A percentile compares a stretch with the other conserved stretches of the same genome.
Evolutionary conservation across 2,113 vertebrate species (phyloP).

Genomic region (Odocoileus virginianus): DNA sequence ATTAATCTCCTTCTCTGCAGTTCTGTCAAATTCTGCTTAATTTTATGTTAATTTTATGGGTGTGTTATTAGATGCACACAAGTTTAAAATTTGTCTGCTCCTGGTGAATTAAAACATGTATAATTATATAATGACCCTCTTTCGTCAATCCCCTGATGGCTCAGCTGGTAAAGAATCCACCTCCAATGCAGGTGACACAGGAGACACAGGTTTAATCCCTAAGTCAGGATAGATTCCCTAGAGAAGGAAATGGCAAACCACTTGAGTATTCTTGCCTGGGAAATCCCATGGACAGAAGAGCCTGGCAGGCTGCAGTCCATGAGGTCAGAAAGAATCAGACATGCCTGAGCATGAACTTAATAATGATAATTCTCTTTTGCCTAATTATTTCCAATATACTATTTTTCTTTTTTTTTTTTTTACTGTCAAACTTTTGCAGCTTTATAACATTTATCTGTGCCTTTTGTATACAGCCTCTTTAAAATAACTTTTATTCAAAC

Average conservation of each 20-base stretch:
- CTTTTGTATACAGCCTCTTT: not conserved
- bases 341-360: not conserved
- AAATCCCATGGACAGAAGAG: not conserved
- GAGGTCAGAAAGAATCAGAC: not conserved
- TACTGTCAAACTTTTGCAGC: not conserved
- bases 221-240: not conserved
- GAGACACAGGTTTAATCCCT: not conserved
- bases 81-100: not conserved
- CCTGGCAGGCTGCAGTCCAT: not conserved
- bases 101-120: not conserved
- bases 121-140: not conserved
- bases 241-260: not conserved
- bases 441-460: not conserved
- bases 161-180: not conserved
- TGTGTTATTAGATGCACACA: not conserved
- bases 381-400: not conserved
- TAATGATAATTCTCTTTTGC: not conserved
- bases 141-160: not conserved
- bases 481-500: not conserved
- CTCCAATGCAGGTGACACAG: not conserved
- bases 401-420: not conserved
- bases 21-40: not conserved
- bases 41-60: not conserved
- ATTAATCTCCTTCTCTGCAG: not conserved
- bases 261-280: not conserved